Percentiles rank a stretch among this genome's conserved stretches.
Evolutionary conservation across 2,113 vertebrate species (phyloP).

Genomic region (Vulpes ferrilata): DNA sequence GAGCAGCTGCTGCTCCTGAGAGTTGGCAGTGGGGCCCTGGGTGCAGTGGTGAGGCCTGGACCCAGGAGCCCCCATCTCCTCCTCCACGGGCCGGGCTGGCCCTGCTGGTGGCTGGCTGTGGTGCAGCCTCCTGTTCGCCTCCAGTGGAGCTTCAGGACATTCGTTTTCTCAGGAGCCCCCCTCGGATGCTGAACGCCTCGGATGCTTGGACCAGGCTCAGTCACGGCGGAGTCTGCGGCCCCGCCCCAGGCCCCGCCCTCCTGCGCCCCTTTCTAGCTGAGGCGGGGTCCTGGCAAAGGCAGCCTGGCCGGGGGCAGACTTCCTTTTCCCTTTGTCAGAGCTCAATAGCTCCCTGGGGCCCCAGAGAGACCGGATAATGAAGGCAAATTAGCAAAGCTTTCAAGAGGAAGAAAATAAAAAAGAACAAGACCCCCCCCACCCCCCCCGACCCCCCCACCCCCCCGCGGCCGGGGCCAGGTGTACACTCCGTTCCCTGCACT

Average conservation of each 20-base stretch:
- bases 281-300: constrained; percentile 52
- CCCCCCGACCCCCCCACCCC: neutral
- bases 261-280: neutral
- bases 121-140: neutral
- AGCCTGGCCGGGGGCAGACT: constrained; percentile 62
- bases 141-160: neutral
- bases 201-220: too few species aligned
- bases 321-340: constrained; percentile 78
- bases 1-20: neutral
- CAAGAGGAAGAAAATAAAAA: constrained; percentile 48
- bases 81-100: accelerated
- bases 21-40: accelerated
- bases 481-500: constrained; percentile 62
- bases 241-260: too few species aligned
- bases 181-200: too few species aligned
- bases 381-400: constrained; percentile 79
- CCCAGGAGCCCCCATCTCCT: neutral
- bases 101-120: neutral
- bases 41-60: neutral
- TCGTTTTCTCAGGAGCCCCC: neutral
- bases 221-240: too few species aligned
- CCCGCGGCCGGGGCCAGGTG: constrained; percentile 73
- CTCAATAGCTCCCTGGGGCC: constrained; percentile 78
- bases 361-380: constrained; percentile 64
- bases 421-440: neutral